Evolutionary conservation across 1,140 invertebrate species (phyloP).

Genomic region (Lepidostoma basale): DNA sequence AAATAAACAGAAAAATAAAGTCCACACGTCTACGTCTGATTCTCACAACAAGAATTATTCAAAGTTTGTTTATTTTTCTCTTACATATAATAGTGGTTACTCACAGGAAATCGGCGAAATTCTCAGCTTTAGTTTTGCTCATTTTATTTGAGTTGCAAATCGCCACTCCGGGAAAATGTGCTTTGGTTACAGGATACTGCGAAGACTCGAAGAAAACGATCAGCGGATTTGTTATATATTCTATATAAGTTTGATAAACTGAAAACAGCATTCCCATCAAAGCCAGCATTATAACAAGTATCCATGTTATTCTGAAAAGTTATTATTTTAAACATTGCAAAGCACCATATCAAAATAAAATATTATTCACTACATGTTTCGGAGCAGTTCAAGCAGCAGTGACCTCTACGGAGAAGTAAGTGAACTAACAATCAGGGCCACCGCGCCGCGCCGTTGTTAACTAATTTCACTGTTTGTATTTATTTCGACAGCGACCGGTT

Average conservation of each 20-base stretch:
- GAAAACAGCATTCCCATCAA: constrained; percentile 41
- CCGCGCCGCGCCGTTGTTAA: no score
- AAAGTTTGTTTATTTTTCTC: background rate
- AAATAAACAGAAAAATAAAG: no score
- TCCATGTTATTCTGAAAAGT: constrained; percentile 30
- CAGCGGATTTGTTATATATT: constrained; percentile 53
- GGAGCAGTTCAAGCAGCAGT: no score
- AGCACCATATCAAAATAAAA: background rate
- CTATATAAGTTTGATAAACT: constrained; percentile 48
- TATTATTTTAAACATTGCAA: background rate
- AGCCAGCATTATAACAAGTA: constrained; percentile 12
- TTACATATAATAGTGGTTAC: constrained; percentile 30
- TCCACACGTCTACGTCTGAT: no score
- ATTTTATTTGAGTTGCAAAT: constrained; percentile 64
- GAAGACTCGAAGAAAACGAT: constrained; percentile 58
- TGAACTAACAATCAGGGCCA: no score
- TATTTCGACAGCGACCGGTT: no score
- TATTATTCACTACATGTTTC: no score
- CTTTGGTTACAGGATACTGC: constrained; percentile 57
- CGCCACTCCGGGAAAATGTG: constrained; percentile 63
- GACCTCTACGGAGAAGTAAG: no score
- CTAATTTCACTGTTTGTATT: no score
- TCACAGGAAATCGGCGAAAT: constrained; percentile 52
- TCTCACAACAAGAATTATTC: no score
- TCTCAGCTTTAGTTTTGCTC: constrained; percentile 51